Percentiles rank a stretch among this genome's conserved stretches.
These are phyloP conservation scores for Congeria kusceri DNA, from an alignment of 2,888 invertebrate genomes.

Conservation along the genomic window DNA sequence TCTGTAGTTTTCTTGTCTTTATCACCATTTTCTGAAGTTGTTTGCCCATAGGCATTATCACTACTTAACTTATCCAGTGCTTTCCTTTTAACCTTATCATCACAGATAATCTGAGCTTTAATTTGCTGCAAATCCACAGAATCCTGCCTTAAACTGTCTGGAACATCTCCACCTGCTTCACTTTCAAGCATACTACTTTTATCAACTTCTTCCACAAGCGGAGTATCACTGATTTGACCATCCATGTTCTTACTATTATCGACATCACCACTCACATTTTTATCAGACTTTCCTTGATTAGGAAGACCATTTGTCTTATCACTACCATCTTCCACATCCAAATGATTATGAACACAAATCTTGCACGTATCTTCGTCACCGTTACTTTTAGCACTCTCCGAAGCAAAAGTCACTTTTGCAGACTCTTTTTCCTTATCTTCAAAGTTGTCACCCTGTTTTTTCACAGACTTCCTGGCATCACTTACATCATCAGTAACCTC, in stretches of 20 bases:
- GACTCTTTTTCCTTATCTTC: too few species aligned
- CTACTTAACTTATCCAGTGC: neutral
- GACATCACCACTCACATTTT: neutral
- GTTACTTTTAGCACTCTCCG: neutral
- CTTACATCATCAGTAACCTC: neutral
- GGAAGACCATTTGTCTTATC: neutral
- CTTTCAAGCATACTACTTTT: neutral
- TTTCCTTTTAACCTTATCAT: slow-evolving; percentile 10
- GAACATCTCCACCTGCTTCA: neutral
- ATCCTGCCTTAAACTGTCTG: neutral
- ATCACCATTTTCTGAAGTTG: neutral
- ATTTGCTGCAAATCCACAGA: slow-evolving; percentile 16
- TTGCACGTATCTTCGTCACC: slow-evolving; percentile 5
- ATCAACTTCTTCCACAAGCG: neutral
- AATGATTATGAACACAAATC: neutral
- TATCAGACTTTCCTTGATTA: neutral
- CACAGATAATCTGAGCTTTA: slow-evolving; percentile 22
- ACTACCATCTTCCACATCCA: neutral
- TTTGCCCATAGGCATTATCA: neutral
- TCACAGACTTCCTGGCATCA: neutral
- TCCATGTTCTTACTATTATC: neutral
- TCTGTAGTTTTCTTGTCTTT: neutral
- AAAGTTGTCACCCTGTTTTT: neutral
- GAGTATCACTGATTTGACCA: too few species aligned
- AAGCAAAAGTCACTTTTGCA: too few species aligned